Base-by-base conservation (phyloP, 2,888 invertebrate species). In the Caenorhabditis afra region DNA sequence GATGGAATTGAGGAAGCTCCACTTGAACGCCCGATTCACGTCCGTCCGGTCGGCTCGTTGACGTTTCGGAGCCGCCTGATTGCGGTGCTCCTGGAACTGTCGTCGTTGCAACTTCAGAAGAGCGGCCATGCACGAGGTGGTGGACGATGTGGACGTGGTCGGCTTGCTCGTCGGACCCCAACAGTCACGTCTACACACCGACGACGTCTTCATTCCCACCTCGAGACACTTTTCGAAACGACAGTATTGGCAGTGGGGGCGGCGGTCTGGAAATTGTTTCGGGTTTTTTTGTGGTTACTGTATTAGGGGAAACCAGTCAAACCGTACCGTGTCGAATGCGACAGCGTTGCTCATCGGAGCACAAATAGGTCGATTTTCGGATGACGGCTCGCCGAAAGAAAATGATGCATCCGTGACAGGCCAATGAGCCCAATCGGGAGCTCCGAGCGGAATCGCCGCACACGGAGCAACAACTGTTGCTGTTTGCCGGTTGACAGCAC, bases 381-480 rank as follows among this genome's bases (percentile, higher is more conserved):
- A 71, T 80, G 39, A 81, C 66, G 47, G 81, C 71, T 11, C 81
- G 44, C 4, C 81, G 76, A 29, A 81, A 81, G 61, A 81, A 81
- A 11, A 81, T 79, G 49, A 81, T 81, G 52, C 81, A 81, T 55
- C 81, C 81, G 12, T 79, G 61, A 55, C 81, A 81, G 22, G 81
- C 81, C 14, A 79, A 79, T 3, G 68, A 68, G 12, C 79, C 79
- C 49, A 79, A 68, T 3, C 81, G 71, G 39, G 20, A 23, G 12
- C 82, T 79, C 55, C 77, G 77, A n/a, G 75, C 79, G 59, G 68
- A 66, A 70, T 81, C 81, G 1, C 81, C 81, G 41, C 81, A 81
- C 1, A 81, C 81, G 22, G 81, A 76, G 49, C 82, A 80, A n/a
- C n/a, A n/a, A n/a, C n/a, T n/a, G n/a, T n/a, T n/a, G 14, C 50